These are phyloP conservation scores for Drosophila baimaii DNA, from an alignment of 1,140 invertebrate genomes.

Conservation along the genomic window DNA sequence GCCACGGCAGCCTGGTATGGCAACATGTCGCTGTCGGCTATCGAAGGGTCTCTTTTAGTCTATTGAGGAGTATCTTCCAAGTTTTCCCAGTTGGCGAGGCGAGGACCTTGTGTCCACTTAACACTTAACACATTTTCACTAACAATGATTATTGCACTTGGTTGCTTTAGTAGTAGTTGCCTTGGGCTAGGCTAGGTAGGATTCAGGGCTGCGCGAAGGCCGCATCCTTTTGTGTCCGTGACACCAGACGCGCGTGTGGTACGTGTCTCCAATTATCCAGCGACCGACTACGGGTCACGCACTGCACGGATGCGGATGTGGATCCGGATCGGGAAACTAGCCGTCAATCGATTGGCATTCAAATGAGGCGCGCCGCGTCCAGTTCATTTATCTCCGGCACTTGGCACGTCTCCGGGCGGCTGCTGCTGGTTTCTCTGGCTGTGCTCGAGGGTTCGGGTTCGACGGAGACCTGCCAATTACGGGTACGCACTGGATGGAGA, in stretches of 20 bases:
- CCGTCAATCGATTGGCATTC: slow-evolving; percentile 73
- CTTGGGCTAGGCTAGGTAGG: slow-evolving; percentile 21
- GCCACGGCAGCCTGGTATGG: slow-evolving; percentile 93
- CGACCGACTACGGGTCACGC: slow-evolving; percentile 36
- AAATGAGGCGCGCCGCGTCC: slow-evolving; percentile 76
- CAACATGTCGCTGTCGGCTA: slow-evolving; percentile 87
- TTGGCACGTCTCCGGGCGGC: slow-evolving; percentile 66
- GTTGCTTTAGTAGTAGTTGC: slow-evolving; percentile 3
- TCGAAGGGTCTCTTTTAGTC: neutral
- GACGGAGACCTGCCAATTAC: slow-evolving; percentile 74
- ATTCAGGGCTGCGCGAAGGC: slow-evolving; percentile 41
- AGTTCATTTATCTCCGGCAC: slow-evolving; percentile 70
- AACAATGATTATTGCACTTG: slow-evolving; percentile 61
- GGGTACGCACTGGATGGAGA: slow-evolving; percentile 65
- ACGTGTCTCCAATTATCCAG: slow-evolving; percentile 80
- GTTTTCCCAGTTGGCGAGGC: neutral
- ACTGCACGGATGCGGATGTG: slow-evolving; percentile 45
- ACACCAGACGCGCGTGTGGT: slow-evolving; percentile 61
- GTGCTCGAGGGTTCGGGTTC: slow-evolving; percentile 9
- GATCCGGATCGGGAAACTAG: slow-evolving; percentile 48
- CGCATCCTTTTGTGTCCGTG: slow-evolving; percentile 63
- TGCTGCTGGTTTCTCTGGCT: slow-evolving; percentile 10
- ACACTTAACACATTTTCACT: slow-evolving; percentile 58
- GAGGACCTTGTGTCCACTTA: slow-evolving; percentile 23
- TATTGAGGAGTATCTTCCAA: slow-evolving; percentile 8